Base-by-base conservation (phyloP, 2,888 invertebrate genomes). In the Pristionchus japonicus region DNA sequence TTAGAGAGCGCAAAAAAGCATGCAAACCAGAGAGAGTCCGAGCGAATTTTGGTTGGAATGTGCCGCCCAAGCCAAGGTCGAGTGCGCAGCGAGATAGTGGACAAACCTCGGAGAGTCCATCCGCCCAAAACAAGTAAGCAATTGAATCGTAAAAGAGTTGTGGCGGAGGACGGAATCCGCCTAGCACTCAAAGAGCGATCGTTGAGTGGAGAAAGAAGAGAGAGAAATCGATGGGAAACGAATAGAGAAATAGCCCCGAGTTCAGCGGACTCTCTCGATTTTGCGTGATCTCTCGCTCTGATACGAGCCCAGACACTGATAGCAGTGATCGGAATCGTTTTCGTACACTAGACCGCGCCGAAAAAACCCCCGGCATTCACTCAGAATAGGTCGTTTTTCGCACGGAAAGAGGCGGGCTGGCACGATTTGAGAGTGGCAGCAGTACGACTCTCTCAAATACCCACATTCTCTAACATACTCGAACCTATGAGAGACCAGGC, bases 21-120 rank as follows among this genome's bases (percentile, higher is more conserved):
- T 7, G 40, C 20, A 6, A 74, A 67, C 17, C 20, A 31, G 87
- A 52, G 70, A 88, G 80, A 87, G 83, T 83, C 34, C 37, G 47
- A 74, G 89, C 23, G 40, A 87, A 31, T 82, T 64, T 3, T 34
- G 61, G 57, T 89, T 52, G 83, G 83, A 49, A 57, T 49, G 43
- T 40, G 83, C 83, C 20, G 31, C 23, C 6, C 52, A 31, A 83
- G 57, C 52, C 57, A 57, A 49, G 83, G 83, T 83, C 57, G 52
- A 57, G 83, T 49, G 49, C 47, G 15, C 3, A 34, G 80, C 4
- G 83, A 83, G 57, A 83, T 31, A 83, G 34, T 23, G 77, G 7
- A 13, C 1, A 23, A 3, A 47, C 34, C n/a, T 15, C n/a, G 43
- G 77, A 77, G 83, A 83, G 49, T 47, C 82, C 83, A n/a, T 15